A percentile compares a stretch with the other conserved stretches of the same genome.
These are phyloP conservation scores for Hirtodrosophila alboralis DNA, from an alignment of 2,888 invertebrate genomes.

Conservation along the genomic window DNA sequence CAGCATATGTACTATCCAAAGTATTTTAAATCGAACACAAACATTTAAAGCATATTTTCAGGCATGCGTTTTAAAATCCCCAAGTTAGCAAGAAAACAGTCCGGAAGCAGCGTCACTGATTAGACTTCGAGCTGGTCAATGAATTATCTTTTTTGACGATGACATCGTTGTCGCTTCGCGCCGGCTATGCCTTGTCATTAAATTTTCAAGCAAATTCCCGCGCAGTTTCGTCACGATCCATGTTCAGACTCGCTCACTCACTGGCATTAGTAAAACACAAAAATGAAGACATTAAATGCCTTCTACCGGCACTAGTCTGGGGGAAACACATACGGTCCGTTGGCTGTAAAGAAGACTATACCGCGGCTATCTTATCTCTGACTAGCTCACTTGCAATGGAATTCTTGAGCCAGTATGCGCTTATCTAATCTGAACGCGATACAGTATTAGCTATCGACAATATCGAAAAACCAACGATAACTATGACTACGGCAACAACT, in stretches of 20 bases:
- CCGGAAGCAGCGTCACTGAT: constrained; percentile 56
- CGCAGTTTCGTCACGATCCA: constrained; percentile 45
- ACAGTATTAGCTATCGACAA: constrained; percentile 39
- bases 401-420: constrained; percentile 25
- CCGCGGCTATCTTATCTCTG: constrained; percentile 26
- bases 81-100: neutral
- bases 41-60: constrained; percentile 36
- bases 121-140: constrained; percentile 37
- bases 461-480: constrained; percentile 46
- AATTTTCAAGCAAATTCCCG: constrained; percentile 46
- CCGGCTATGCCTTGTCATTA: constrained; percentile 28
- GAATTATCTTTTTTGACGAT: constrained; percentile 33
- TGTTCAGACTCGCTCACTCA: constrained; percentile 1
- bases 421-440: constrained; percentile 52
- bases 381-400: constrained; percentile 10
- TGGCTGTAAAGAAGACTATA: neutral
- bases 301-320: constrained; percentile 6
- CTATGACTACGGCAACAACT: constrained; percentile 31
- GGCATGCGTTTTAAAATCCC: constrained; percentile 18
- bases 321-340: constrained; percentile 10
- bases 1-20: too few species aligned
- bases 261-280: constrained; percentile 33
- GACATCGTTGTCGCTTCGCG: neutral
- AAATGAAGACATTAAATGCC: constrained; percentile 15
- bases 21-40: too few species aligned